phyloP scores from a whole-genome alignment of 2,888 invertebrate genomes.

The Caenorhabditis doughertyi region DNA sequence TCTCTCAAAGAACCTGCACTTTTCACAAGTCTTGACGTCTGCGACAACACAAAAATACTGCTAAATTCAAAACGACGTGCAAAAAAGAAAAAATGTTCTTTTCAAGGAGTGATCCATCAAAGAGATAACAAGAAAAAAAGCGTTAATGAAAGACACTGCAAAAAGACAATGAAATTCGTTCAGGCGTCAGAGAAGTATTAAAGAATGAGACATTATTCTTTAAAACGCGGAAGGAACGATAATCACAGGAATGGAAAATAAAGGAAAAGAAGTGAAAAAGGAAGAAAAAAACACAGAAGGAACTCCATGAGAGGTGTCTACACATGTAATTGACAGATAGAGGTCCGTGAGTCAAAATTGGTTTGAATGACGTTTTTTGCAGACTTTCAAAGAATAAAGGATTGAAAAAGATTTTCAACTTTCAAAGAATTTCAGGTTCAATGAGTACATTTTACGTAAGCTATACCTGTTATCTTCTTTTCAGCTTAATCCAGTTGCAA shows the following conservation, averaged over 20 bases:
- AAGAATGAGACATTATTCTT: slow-evolving; percentile 11
- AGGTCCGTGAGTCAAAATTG: slow-evolving; percentile 3
- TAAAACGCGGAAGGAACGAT: not conserved
- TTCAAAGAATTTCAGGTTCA: not conserved
- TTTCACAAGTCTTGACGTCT: not conserved
- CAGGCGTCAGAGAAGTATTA: slow-evolving; percentile 32
- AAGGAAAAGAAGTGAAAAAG: slow-evolving; percentile 1
- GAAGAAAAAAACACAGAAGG: not conserved
- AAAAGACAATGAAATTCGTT: slow-evolving; percentile 8
- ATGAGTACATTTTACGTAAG: not conserved
- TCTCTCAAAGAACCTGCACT: slow-evolving; percentile 26
- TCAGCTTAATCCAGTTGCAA: not conserved
- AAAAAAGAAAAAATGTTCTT: slow-evolving; percentile 46
- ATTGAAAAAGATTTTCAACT: not conserved
- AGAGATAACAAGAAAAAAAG: slow-evolving; percentile 38
- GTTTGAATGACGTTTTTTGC: slow-evolving; percentile 16
- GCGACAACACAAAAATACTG: slow-evolving; percentile 37
- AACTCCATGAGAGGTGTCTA: slow-evolving; percentile 5
- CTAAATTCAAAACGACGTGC: slow-evolving; percentile 46
- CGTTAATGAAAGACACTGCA: slow-evolving; percentile 42
- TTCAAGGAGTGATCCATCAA: slow-evolving; percentile 29
- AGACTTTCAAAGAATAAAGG: not conserved
- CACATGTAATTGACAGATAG: slow-evolving; percentile 13
- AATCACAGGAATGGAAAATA: not conserved
- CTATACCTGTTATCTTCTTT: not conserved